A percentile compares a stretch with the other conserved stretches of the same genome.
Evolutionary conservation across 2,888 invertebrate genomes (phyloP).

Genomic region (Drosophila tripunctata): DNA sequence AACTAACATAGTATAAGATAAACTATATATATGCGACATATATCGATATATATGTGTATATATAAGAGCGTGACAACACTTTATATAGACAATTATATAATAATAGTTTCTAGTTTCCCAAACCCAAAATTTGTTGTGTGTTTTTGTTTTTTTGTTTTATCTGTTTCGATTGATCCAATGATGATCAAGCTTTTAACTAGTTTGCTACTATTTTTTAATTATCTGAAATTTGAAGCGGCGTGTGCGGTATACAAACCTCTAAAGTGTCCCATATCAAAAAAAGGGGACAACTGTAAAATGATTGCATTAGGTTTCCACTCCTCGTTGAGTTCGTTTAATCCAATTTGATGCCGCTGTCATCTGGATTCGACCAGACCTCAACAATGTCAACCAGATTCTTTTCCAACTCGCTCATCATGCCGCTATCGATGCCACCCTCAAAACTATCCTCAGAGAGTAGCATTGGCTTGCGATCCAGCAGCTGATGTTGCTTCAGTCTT

Average conservation of each 20-base stretch:
- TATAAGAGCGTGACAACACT: conserved; percentile 36
- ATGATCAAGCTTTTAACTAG: conserved; percentile 57
- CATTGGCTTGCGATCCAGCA: conserved; percentile 50
- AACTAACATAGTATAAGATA: conserved; percentile 30
- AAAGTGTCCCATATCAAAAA: conserved; percentile 42
- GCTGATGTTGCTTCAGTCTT: conserved; percentile 56
- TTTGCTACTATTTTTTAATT: conserved; percentile 52
- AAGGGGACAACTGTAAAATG: conserved; percentile 43
- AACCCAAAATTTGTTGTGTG: conserved; percentile 48
- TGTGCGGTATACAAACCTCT: conserved; percentile 70
- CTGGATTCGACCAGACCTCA: conserved; percentile 84
- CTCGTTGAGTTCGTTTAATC: conserved; percentile 47
- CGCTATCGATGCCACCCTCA: conserved; percentile 86
- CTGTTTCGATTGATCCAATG: conserved; percentile 49
- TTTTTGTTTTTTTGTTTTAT: conserved; percentile 2
- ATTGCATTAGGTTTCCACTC: conserved; percentile 57
- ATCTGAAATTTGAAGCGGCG: conserved; percentile 68
- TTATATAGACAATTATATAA: conserved; percentile 68
- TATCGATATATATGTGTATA: conserved; percentile 21
- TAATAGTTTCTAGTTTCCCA: conserved; percentile 67
- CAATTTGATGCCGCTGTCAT: conserved; percentile 81
- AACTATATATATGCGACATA: conserved; percentile 24
- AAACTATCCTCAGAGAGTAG: conserved; percentile 70
- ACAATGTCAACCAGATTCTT: conserved; percentile 86
- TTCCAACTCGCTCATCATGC: conserved; percentile 87